Evolutionary conservation across 2,797 vertebrate genomes (phyloP).

Genomic region (Hydrolagus colliei): DNA sequence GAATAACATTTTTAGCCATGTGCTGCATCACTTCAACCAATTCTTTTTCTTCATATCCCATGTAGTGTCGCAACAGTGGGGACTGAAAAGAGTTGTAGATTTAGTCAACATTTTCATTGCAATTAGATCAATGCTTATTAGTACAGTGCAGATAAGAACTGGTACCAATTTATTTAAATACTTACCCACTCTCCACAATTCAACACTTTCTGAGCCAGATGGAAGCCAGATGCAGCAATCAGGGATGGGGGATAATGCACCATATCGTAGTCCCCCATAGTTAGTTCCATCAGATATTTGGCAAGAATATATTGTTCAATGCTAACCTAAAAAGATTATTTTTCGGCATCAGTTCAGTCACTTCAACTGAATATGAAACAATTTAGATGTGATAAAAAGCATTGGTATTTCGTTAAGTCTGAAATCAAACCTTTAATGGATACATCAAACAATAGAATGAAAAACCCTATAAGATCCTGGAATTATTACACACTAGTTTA

Average conservation of each 20-base stretch:
- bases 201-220: slow-evolving; percentile 66
- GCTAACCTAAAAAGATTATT: slow-evolving; percentile 50
- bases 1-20: slow-evolving; percentile 74
- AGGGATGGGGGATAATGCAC: slow-evolving; percentile 69
- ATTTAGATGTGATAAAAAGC: too few relatives aligned
- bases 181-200: slow-evolving; percentile 68
- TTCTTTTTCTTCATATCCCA: slow-evolving; percentile 56
- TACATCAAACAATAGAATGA: too few relatives aligned
- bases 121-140: background rate
- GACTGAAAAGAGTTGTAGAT: slow-evolving; percentile 49
- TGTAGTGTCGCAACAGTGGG: slow-evolving; percentile 61
- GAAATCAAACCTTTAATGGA: too few relatives aligned
- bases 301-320: slow-evolving; percentile 65
- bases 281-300: slow-evolving; percentile 76
- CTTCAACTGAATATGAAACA: too few relatives aligned
- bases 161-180: background rate
- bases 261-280: slow-evolving; percentile 75
- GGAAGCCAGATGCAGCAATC: slow-evolving; percentile 67
- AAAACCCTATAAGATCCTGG: too few relatives aligned
- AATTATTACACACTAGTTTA: too few relatives aligned
- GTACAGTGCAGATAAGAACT: background rate
- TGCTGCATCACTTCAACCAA: slow-evolving; percentile 68
- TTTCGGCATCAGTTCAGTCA: too few relatives aligned
- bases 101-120: background rate
- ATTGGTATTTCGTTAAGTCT: too few relatives aligned